Evolutionary conservation across 2,113 vertebrate genomes (phyloP), one percentile per base, ranked within the genome.

Genomic region (Larimichthys crocea): DNA sequence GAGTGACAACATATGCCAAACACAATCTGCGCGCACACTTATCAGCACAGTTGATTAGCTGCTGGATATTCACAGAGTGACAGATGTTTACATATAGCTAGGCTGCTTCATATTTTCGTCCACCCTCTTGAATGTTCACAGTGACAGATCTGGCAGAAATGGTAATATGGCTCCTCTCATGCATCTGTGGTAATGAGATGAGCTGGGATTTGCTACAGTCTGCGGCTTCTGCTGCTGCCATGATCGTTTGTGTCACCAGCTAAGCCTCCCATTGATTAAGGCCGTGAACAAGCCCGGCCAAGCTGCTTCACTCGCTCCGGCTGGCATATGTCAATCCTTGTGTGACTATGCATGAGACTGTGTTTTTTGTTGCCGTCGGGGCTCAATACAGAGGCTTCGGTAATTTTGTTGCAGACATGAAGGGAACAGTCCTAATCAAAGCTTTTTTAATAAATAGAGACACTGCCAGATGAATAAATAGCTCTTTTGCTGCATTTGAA

Each of bases 181-280:
- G 85, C 88, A 49, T 88, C 84, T 74, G 82, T 75, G 86, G 80
- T 91, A 93, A 93, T 89, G 85, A 92, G 90, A 91, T 89, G 85
- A 92, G 86, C 71, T 80, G 90, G 89, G 89, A 92, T 90, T 92
- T 88, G 76, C 85, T 79, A 63, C 90, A 90, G 82, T 90, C 88
- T 90, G 91, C 61, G 81, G 84, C 79, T 88, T 88, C 76, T 86
- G 85, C 77, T 83, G 80, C 85, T 90, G 84, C 87, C 87, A 62
- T 79, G 80, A 83, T 88, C 73, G 56, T 90, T 83, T 86, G 79
- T 87, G 84, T 91, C 90, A 89, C 86, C 83, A 71, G 86, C 83
- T 92, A 91, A 93, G 80, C 84, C 82, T 90, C 83, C 84, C 85
- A 88, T 91, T 90, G 92, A 92, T 92, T 89, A 90, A 76, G 87